phyloP scores from a whole-genome alignment of 2,797 vertebrate species.

The Manis pentadactyla region DNA sequence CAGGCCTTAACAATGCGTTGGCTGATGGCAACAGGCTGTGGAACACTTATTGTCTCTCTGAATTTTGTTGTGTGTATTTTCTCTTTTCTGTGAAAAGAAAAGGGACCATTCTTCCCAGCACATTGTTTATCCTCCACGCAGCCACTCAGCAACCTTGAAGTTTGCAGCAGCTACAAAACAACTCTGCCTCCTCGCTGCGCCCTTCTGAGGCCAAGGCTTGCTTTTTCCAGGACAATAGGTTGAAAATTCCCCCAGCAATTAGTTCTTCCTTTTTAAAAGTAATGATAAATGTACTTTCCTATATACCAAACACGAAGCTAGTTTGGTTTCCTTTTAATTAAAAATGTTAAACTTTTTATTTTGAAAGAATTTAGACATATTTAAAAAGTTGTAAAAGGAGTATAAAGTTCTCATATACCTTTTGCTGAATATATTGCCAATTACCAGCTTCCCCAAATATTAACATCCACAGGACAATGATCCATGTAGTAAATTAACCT shows the following conservation, averaged over 20 bases:
- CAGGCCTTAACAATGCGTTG: constrained; percentile 38
- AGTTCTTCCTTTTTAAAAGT: background rate
- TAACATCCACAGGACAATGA: fast-evolving
- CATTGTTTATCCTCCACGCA: constrained; percentile 1
- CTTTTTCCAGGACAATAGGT: background rate
- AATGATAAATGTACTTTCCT: background rate
- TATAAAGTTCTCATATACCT: fast-evolving
- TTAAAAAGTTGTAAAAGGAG: background rate
- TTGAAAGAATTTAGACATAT: background rate
- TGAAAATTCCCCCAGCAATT: background rate
- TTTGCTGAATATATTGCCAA: background rate
- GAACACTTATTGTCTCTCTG: constrained; percentile 29
- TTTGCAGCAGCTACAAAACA: background rate
- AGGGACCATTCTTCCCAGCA: constrained; percentile 36
- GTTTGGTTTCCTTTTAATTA: background rate
- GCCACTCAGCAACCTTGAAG: constrained; percentile 69
- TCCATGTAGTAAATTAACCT: no score
- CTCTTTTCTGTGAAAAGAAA: constrained; percentile 60
- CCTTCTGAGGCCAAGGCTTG: background rate
- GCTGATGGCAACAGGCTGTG: constrained; percentile 64
- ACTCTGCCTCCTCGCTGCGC: background rate
- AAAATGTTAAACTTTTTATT: background rate
- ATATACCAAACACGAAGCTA: background rate
- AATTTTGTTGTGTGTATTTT: constrained; percentile 57
- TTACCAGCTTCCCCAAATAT: background rate